phyloP scores from a whole-genome alignment of 1,140 invertebrate genomes.

The Hyphantria cunea region DNA sequence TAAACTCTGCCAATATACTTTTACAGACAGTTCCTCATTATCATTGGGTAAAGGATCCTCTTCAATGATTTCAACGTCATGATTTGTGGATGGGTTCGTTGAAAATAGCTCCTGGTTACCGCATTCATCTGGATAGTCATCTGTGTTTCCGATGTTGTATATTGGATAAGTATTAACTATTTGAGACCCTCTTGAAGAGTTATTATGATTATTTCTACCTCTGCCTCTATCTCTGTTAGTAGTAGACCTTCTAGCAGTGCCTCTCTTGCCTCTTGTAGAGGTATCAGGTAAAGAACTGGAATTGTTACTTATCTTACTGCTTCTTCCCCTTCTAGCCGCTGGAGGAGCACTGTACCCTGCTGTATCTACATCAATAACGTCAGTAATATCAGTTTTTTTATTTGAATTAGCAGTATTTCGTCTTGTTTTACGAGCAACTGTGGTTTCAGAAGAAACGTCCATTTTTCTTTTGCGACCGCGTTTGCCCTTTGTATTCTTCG shows the following conservation, averaged over 20 bases:
- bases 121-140: conserved; percentile 56
- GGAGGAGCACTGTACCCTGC: not conserved
- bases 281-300: not conserved
- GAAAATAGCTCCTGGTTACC: conserved; percentile 52
- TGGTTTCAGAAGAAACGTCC: not conserved
- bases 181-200: not conserved
- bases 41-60: conserved; percentile 40
- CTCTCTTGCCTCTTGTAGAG: conserved; percentile 13
- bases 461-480: conserved; percentile 2
- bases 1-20: conserved; percentile 63
- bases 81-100: conserved; percentile 5
- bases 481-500: conserved; percentile 4
- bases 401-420: not conserved
- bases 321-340: not conserved
- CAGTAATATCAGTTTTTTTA: not conserved
- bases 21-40: conserved; percentile 65
- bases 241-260: conserved; percentile 13
- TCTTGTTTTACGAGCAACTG: not conserved
- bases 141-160: conserved; percentile 60
- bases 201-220: not conserved
- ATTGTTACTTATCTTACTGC: not conserved
- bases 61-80: conserved; percentile 34
- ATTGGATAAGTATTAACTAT: conserved; percentile 12
- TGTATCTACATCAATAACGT: not conserved
- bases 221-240: conserved; percentile 18